Evolutionary conservation across 1,140 invertebrate genomes (phyloP).

Genomic region (Cotesia chilonis): DNA sequence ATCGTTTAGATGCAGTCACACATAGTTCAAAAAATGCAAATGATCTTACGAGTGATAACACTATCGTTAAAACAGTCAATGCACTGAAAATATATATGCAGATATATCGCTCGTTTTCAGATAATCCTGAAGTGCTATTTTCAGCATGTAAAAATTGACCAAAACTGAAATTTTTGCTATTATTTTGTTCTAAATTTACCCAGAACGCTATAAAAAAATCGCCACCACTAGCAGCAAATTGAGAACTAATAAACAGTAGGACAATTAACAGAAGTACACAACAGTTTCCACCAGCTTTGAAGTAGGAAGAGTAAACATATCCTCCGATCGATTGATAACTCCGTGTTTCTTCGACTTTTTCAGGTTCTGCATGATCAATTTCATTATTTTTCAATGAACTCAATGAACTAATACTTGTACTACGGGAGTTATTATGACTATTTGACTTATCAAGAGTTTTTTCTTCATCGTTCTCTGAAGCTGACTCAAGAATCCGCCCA

Average conservation of each 20-base stretch:
- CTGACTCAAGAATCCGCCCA: conserved; percentile 68
- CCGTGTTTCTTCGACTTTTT: conserved; percentile 68
- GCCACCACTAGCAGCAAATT: conserved; percentile 74
- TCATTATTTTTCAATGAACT: neutral
- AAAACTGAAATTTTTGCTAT: conserved; percentile 8
- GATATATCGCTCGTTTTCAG: conserved; percentile 36
- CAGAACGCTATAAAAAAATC: conserved; percentile 83
- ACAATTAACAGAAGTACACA: conserved; percentile 68
- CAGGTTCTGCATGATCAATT: conserved; percentile 47
- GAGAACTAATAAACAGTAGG: conserved; percentile 73
- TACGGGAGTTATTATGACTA: conserved; percentile 64
- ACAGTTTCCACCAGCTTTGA: conserved; percentile 72
- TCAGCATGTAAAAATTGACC: neutral
- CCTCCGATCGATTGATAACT: conserved; percentile 61
- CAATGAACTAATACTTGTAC: conserved; percentile 27
- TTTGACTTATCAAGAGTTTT: too few relatives aligned
- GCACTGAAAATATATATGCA: conserved; percentile 71
- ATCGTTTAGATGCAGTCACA: conserved; percentile 77
- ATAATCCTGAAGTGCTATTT: conserved; percentile 36
- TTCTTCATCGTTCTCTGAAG: conserved; percentile 42
- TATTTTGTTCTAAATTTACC: conserved; percentile 68
- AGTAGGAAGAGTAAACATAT: conserved; percentile 74
- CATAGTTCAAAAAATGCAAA: conserved; percentile 81
- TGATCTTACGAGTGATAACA: conserved; percentile 71
- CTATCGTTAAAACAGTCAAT: conserved; percentile 67